phyloP scores from a whole-genome alignment of 2,113 vertebrate species.

The Chelonoidis abingdonii region DNA sequence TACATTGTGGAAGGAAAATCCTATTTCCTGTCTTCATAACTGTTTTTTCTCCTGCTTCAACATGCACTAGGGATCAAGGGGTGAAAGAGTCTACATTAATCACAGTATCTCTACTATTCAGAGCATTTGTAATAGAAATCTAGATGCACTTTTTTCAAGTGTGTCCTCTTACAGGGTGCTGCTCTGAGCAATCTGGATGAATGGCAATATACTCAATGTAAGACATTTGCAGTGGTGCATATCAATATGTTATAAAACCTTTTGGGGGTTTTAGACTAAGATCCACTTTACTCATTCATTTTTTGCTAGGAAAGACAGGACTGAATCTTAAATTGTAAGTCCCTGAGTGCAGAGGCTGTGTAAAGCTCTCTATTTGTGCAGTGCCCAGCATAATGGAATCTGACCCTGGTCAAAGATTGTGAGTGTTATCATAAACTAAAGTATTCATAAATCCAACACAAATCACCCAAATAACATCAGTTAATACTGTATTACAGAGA shows the following conservation, averaged over 20 bases:
- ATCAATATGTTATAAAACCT: neutral
- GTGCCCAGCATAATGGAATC: neutral
- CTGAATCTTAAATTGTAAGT: neutral
- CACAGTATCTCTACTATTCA: slow-evolving; percentile 19
- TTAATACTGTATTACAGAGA: neutral
- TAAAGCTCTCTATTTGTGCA: neutral
- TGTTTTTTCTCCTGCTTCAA: neutral
- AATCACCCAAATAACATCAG: neutral
- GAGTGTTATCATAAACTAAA: neutral
- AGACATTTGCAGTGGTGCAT: neutral
- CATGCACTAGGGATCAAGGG: neutral
- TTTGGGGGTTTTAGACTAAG: neutral
- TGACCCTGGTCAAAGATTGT: neutral
- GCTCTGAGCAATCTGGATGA: slow-evolving; percentile 35
- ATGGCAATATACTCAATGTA: neutral
- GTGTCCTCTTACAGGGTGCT: neutral
- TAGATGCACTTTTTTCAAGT: slow-evolving; percentile 33
- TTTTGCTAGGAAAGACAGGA: neutral
- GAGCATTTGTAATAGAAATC: slow-evolving; percentile 46
- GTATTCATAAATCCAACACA: neutral
- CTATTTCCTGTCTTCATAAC: neutral
- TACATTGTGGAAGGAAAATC: neutral
- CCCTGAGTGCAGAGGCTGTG: neutral
- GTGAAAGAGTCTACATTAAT: slow-evolving; percentile 11
- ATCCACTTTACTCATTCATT: neutral